phyloP scores from a whole-genome alignment of 2,797 vertebrate genomes.

The Harpagifer antarcticus region DNA sequence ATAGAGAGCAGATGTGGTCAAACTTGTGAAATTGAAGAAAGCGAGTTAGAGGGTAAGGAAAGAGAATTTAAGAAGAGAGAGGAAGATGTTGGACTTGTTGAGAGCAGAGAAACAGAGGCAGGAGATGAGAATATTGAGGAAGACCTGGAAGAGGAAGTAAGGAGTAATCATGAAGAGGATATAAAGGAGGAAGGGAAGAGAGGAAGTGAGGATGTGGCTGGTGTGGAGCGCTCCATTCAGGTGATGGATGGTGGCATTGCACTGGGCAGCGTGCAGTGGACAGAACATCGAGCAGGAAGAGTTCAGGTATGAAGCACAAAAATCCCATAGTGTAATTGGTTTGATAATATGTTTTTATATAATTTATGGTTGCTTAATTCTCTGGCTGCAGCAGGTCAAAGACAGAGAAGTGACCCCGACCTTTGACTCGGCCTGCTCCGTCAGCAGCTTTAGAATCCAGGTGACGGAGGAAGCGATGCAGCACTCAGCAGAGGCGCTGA shows the following conservation, averaged over 20 bases:
- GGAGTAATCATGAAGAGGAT: not conserved
- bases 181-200: not conserved
- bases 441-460: slow-evolving; percentile 62
- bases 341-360: not conserved
- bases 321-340: not conserved
- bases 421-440: slow-evolving; percentile 58
- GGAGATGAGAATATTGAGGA: slow-evolving; percentile 14
- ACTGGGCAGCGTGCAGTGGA: slow-evolving; percentile 61
- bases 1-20: slow-evolving; percentile 8
- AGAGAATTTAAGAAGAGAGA: not conserved
- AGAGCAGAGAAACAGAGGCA: slow-evolving; percentile 1
- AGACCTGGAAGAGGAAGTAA: not conserved
- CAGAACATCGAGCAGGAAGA: slow-evolving; percentile 5
- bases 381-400: slow-evolving; percentile 29
- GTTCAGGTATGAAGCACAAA: not conserved
- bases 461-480: slow-evolving; percentile 74
- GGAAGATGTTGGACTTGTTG: not conserved
- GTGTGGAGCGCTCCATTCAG: slow-evolving; percentile 44
- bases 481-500: slow-evolving; percentile 69
- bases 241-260: slow-evolving; percentile 61
- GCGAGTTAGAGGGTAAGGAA: not conserved
- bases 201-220: not conserved
- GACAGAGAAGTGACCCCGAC: slow-evolving; percentile 4
- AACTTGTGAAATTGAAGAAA: not conserved
- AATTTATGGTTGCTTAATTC: not conserved